A percentile compares a stretch with the other conserved stretches of the same genome.
Conservation (phyloP, 2,888 invertebrate genomes). For the Mechanitis mazaeus region DNA sequence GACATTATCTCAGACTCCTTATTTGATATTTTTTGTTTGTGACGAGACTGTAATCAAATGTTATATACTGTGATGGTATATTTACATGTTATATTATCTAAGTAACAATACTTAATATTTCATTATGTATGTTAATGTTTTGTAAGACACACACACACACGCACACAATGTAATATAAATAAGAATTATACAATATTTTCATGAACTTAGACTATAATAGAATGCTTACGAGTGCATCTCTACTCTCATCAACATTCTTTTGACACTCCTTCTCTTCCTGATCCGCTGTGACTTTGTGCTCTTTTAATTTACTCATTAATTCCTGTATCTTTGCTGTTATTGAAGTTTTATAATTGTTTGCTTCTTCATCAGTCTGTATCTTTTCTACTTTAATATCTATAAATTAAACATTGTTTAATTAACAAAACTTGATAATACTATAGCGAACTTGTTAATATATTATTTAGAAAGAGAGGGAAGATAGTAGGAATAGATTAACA, state of each 20-base stretch:
- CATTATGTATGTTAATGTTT: too few relatives aligned
- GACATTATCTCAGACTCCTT: slow-evolving; percentile 77
- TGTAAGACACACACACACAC: not conserved
- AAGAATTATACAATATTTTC: too few relatives aligned
- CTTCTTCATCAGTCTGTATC: slow-evolving; percentile 52
- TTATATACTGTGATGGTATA: not conserved
- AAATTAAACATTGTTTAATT: slow-evolving; percentile 17
- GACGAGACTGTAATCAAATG: slow-evolving; percentile 64
- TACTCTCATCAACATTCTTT: slow-evolving; percentile 54
- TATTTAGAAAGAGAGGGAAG: too few relatives aligned
- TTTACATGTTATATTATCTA: too few relatives aligned
- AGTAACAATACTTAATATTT: too few relatives aligned
- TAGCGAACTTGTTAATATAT: too few relatives aligned
- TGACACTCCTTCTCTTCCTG: slow-evolving; percentile 61
- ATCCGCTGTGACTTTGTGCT: slow-evolving; percentile 52
- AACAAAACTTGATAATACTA: too few relatives aligned
- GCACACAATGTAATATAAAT: too few relatives aligned
- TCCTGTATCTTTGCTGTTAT: slow-evolving; percentile 51
- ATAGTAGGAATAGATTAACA: too few relatives aligned
- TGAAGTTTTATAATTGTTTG: slow-evolving; percentile 44
- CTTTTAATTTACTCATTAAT: slow-evolving; percentile 50
- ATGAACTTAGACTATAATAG: too few relatives aligned
- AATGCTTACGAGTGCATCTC: slow-evolving; percentile 55
- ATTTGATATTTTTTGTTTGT: slow-evolving; percentile 80
- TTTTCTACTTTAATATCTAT: slow-evolving; percentile 50